Percentiles rank a stretch among this genome's conserved stretches.
phyloP scores from a whole-genome alignment of 1,140 invertebrate genomes.

The Andricus grossulariae region DNA sequence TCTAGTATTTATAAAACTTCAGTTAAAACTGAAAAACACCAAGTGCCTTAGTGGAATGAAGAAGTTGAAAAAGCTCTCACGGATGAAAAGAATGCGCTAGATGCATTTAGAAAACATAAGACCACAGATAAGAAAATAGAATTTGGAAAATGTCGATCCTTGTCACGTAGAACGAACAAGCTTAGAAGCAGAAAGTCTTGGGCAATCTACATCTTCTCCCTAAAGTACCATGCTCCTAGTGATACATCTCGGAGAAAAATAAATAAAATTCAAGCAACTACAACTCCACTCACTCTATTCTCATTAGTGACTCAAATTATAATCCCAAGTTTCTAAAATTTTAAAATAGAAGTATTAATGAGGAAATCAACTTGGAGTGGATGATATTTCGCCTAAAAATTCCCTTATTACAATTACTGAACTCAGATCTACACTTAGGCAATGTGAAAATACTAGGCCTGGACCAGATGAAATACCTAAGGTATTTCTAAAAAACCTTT shows the following conservation, averaged over 20 bases:
- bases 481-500: no score
- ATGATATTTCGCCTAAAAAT: background rate
- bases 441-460: no score
- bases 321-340: constrained; percentile 40
- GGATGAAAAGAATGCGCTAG: constrained; percentile 55
- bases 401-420: constrained; percentile 37
- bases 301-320: constrained; percentile 41
- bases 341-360: constrained; percentile 23
- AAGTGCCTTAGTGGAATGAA: constrained; percentile 47
- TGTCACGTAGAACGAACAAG: constrained; percentile 36
- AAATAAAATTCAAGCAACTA: constrained; percentile 33
- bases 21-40: constrained; percentile 61
- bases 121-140: constrained; percentile 51
- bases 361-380: background rate
- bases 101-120: constrained; percentile 55
- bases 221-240: background rate
- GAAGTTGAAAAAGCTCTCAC: constrained; percentile 41
- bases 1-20: constrained; percentile 43
- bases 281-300: background rate
- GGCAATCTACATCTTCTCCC: constrained; percentile 6
- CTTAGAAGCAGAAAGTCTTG: constrained; percentile 23
- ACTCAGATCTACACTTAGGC: constrained; percentile 8
- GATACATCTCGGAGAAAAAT: constrained; percentile 35
- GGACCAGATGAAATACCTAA: no score
- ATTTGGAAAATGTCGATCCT: constrained; percentile 51